These are phyloP conservation scores for Drosophila borealis DNA, from an alignment of 2,888 invertebrate genomes.

Conservation along the genomic window DNA sequence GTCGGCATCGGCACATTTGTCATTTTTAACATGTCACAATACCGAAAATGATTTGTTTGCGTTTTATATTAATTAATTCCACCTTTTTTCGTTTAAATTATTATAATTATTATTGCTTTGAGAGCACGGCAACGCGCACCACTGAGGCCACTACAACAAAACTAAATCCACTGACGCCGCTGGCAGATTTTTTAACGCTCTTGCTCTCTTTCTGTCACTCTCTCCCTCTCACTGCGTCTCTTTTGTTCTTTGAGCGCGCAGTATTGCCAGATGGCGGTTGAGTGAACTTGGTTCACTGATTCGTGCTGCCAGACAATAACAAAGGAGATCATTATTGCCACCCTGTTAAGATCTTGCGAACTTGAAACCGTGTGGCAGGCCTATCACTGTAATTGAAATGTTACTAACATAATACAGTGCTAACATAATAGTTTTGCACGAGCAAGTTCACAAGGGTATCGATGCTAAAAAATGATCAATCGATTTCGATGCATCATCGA, in stretches of 20 bases:
- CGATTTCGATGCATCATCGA: slow-evolving; percentile 11
- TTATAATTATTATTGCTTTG: slow-evolving; percentile 47
- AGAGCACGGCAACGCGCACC: slow-evolving; percentile 58
- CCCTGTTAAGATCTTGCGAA: slow-evolving; percentile 23
- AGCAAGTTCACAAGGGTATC: too few species aligned
- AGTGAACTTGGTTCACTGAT: slow-evolving; percentile 40
- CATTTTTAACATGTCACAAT: slow-evolving; percentile 68
- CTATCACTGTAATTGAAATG: neutral
- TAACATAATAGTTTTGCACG: neutral
- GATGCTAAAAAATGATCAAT: neutral
- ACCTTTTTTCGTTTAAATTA: slow-evolving; percentile 43
- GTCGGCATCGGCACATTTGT: slow-evolving; percentile 64
- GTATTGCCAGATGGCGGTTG: slow-evolving; percentile 34
- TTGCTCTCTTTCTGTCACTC: slow-evolving; percentile 36
- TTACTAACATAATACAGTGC: slow-evolving; percentile 4
- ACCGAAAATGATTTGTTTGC: slow-evolving; percentile 20
- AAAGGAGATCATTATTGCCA: slow-evolving; percentile 53
- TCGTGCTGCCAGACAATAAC: slow-evolving; percentile 47
- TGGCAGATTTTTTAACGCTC: slow-evolving; percentile 57
- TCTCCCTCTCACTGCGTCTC: slow-evolving; percentile 40
- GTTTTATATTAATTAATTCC: slow-evolving; percentile 44
- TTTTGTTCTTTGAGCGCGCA: slow-evolving; percentile 62
- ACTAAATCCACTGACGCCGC: slow-evolving; percentile 83
- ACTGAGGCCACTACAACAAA: slow-evolving; percentile 61
- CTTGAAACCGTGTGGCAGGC: slow-evolving; percentile 31